Base-by-base conservation (phyloP, 2,797 vertebrate species). In the Aphelocoma californica region DNA sequence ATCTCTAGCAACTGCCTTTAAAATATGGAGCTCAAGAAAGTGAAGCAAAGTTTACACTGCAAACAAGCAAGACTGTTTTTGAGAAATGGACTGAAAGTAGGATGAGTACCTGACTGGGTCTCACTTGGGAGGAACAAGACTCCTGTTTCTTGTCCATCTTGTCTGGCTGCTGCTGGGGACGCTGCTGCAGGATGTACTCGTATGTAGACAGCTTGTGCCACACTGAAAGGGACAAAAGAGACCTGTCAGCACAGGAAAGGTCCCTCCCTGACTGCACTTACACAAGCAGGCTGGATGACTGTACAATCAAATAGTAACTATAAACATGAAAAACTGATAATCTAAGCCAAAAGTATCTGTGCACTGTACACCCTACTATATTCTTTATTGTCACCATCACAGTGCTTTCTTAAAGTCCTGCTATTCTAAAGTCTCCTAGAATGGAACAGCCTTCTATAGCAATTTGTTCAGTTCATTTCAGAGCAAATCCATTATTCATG, bases 131-230 rank as follows among this genome's bases (percentile, higher is more conserved):
- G 87, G 95, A 96, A 84, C 84, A 97, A 17, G 95, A 94, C 54
- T 97, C 92, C 38, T 91, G 97, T 13, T 97, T 95, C 78, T 97
- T 98, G 88, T 96, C 97, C 16, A 34, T 62, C 80, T 98, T 98
- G 83, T 98, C 98, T 60, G 81, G 79, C 79, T 98, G 98, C 90
- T 98, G 98, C 44, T 98, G 98, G 85, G 99, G 98, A 29, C 99
- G 98, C 96, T 99, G 99, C 45, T 98, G 98, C 88, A 99, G 98
- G 20, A 99, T 99, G 97, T 99, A 99, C 95, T 99, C 99, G 7
- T 99, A 99, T 0, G 99, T 99, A 73, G 98, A 99, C 90, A 99
- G 97, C 84, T 98, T 98, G 98, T 99, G 98, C 98, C 98, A 98
- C 97, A 98, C 98, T 99, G 95, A 45, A 80, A 91, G 51, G 54